phyloP scores from a whole-genome alignment of 2,113 vertebrate genomes.

The Petaurus breviceps region DNA sequence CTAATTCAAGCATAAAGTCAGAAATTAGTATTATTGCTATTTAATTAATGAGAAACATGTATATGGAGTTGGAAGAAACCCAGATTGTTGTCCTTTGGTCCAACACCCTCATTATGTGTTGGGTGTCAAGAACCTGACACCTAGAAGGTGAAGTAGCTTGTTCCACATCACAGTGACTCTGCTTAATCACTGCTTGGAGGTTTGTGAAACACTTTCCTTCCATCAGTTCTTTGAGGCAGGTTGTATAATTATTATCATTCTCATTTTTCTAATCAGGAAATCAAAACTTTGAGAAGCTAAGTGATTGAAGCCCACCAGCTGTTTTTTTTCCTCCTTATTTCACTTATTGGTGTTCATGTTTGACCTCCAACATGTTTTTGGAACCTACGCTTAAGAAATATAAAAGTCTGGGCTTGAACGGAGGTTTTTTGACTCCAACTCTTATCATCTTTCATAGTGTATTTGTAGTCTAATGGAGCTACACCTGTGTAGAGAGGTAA shows the following conservation, averaged over 20 bases:
- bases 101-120: neutral
- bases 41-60: neutral
- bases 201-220: neutral
- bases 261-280: neutral
- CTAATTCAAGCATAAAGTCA: neutral
- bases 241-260: neutral
- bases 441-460: neutral
- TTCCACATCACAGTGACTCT: neutral
- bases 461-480: neutral
- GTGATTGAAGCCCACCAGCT: neutral
- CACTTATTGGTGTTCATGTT: neutral
- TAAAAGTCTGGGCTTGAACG: neutral
- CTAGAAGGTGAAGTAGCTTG: neutral
- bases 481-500: neutral
- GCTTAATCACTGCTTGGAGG: neutral
- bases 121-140: neutral
- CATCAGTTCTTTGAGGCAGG: neutral
- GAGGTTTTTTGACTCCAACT: neutral
- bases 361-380: neutral
- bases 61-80: neutral
- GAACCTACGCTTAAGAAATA: neutral
- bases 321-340: neutral
- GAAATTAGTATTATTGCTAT: constrained; percentile 44
- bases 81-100: neutral
- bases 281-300: neutral